These are phyloP conservation scores for Neosilurus mollespiculum DNA, from an alignment of 2,797 vertebrate genomes.

Conservation along the genomic window DNA sequence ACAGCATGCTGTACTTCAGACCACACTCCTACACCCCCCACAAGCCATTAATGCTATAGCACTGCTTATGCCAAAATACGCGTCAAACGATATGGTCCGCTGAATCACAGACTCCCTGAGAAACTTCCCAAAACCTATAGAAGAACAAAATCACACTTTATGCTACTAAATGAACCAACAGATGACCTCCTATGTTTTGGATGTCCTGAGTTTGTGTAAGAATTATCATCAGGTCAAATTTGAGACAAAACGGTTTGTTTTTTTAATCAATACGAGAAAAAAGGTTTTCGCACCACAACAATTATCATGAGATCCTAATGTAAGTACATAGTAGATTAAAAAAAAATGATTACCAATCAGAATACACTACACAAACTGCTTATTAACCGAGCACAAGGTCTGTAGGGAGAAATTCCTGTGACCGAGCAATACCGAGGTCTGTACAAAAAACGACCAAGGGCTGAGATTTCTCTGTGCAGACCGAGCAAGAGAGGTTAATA, in stretches of 20 bases:
- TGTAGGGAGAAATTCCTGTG: too few species aligned
- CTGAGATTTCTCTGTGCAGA: too few species aligned
- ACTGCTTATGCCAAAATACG: conserved; percentile 17
- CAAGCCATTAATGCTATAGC: conserved; percentile 30
- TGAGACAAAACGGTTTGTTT: conserved; percentile 18
- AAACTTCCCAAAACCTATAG: background rate
- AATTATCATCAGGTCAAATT: conserved; percentile 23
- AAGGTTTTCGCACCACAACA: background rate
- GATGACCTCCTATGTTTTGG: conserved; percentile 41
- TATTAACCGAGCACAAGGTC: too few species aligned
- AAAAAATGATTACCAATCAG: background rate
- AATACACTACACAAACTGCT: too few species aligned
- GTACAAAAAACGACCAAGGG: too few species aligned
- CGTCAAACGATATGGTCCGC: background rate
- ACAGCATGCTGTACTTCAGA: conserved; percentile 36
- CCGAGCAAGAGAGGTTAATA: too few species aligned
- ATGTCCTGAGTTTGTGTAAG: conserved; percentile 30
- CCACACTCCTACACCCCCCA: conserved; percentile 30
- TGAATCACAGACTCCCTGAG: conserved; percentile 16
- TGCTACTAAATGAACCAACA: conserved; percentile 6
- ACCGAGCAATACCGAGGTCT: too few species aligned
- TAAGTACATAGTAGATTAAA: background rate
- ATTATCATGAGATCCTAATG: background rate
- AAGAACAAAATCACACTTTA: background rate
- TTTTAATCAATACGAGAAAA: background rate